Evolutionary conservation across 1,140 invertebrate species (phyloP).

Genomic region (Carposina sasakii): DNA sequence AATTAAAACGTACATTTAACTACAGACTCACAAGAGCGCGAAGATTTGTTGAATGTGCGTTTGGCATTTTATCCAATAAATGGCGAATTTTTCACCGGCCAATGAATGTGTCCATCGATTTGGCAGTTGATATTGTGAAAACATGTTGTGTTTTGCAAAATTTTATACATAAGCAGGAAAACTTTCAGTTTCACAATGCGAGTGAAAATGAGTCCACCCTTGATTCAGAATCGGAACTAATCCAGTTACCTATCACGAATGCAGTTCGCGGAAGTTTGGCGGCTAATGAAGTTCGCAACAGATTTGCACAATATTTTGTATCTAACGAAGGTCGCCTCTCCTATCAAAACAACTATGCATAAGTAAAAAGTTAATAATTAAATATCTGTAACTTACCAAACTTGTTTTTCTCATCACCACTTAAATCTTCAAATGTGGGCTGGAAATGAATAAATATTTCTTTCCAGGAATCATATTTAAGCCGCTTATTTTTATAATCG

Average conservation of each 20-base stretch:
- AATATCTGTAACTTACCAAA: conserved; percentile 14
- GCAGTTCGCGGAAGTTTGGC: conserved; percentile 23
- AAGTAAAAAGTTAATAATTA: conserved; percentile 23
- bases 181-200: conserved; percentile 17
- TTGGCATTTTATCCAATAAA: conserved; percentile 17
- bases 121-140: conserved; percentile 10
- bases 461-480: conserved; percentile 25
- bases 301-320: conserved; percentile 10
- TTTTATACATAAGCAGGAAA: conserved; percentile 32
- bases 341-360: conserved; percentile 13
- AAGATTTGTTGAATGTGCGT: conserved; percentile 14
- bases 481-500: conserved; percentile 23
- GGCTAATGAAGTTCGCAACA: conserved; percentile 19
- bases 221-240: conserved; percentile 29
- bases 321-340: conserved; percentile 11
- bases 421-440: conserved; percentile 23
- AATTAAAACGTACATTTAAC: conserved; percentile 6
- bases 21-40: conserved; percentile 9
- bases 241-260: conserved; percentile 16
- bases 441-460: conserved; percentile 22
- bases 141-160: conserved; percentile 17
- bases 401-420: conserved; percentile 12
- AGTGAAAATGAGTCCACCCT: conserved; percentile 27
- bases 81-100: conserved; percentile 15
- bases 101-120: conserved; percentile 12